Base-by-base conservation (phyloP, 1,140 invertebrate species). In the Microplitis mediator region DNA sequence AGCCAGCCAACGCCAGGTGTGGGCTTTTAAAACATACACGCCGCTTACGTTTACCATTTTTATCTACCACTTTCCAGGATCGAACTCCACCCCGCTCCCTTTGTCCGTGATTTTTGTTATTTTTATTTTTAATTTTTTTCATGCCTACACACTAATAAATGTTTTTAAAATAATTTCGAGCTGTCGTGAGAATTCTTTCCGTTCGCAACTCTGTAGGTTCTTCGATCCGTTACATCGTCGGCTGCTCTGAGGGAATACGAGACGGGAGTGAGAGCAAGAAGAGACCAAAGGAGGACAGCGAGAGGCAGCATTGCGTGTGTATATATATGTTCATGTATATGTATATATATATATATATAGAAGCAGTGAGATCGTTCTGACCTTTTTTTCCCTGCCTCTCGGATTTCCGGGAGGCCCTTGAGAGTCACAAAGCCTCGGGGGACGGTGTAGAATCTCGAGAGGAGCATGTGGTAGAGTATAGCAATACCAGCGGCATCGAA, bases 361-460 rank as follows among this genome's bases (percentile, higher is more conserved):
- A 0, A 58, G 56, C 63, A 65, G 34, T 36, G 36, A 16, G 16
- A 56, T 71, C 51, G 45, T 3, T 45, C 34, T 35, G 23, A 36
- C 61, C 51, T 60, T 45, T 58, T 56, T 71, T 63, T 31, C 65
- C 35, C 34, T 56, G 5, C 32, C 61, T 71, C 50, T 65, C 45
- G 62, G 50, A 63, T 71, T 67, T 67, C 65, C 65, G 65, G 65
- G 51, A 35, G 45, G 45, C 62, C 35, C 69, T 71, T 58, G 14
- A 39, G 61, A 52, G 39, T 65, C 63, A 36, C 63, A 65, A 51
- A 50, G 34, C 50, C 63, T 50, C 61, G 39, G 16, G 63, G 63
- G 63, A 65, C 39, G 52, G n/a, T 70, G 58, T 71, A 50, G 61
- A 71, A 71, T 71, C 69, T 65, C 61, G 50, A 71, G 69, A 56